A percentile compares a stretch with the other conserved stretches of the same genome.
Evolutionary conservation across 2,888 invertebrate genomes (phyloP).

Genomic region (Tetragnatha montana): DNA sequence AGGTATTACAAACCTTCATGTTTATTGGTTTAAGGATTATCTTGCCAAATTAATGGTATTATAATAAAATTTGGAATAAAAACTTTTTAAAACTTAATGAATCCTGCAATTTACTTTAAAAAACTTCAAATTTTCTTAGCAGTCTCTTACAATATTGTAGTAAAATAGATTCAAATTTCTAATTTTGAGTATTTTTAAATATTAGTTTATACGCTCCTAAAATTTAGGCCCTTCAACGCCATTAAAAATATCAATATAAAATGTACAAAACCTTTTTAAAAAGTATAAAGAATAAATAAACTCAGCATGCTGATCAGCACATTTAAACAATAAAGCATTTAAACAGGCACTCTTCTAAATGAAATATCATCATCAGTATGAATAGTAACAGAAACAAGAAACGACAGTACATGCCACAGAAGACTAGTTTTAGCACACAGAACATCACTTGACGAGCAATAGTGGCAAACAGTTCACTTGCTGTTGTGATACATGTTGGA

Average conservation of each 20-base stretch:
- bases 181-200: too few species aligned
- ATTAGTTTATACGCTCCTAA: background rate
- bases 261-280: background rate
- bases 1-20: too few species aligned
- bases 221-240: background rate
- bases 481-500: background rate
- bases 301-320: background rate
- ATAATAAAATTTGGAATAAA: too few species aligned
- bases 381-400: background rate
- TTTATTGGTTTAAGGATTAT: too few species aligned
- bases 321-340: background rate
- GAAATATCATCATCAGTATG: background rate
- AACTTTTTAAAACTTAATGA: too few species aligned
- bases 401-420: conserved; percentile 12
- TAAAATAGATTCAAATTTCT: too few species aligned
- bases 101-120: too few species aligned
- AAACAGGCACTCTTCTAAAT: background rate
- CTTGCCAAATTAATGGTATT: too few species aligned
- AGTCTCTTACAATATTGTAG: too few species aligned
- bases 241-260: background rate
- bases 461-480: background rate
- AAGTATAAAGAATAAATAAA: background rate
- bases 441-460: conserved; percentile 8
- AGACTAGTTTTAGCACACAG: conserved; percentile 52
- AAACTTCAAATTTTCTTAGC: too few species aligned